Evolutionary conservation across 2,888 invertebrate genomes (phyloP).

Genomic region (Sepioteuthis lessoniana): DNA sequence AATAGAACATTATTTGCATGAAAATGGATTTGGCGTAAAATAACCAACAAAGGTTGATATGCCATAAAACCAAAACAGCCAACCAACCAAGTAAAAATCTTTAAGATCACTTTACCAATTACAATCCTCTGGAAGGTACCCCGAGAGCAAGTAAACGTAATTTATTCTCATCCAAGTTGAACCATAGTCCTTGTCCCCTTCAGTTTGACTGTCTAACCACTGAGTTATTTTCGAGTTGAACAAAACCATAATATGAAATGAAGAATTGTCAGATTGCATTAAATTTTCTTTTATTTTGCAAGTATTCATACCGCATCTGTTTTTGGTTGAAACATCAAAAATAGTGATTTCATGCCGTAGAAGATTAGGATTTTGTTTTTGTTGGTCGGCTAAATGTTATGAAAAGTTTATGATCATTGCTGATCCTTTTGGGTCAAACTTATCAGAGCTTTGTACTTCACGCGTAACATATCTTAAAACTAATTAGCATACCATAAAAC

Average conservation of each 20-base stretch:
- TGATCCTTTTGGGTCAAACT: background rate
- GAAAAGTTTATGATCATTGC: background rate
- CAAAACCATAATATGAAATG: background rate
- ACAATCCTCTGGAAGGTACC: too few species aligned
- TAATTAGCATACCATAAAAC: background rate
- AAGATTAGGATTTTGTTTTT: background rate
- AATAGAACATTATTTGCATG: too few species aligned
- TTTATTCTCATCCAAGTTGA: too few species aligned
- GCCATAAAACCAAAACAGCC: too few species aligned
- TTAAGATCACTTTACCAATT: background rate
- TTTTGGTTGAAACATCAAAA: background rate
- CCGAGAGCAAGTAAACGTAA: too few species aligned
- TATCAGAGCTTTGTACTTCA: background rate
- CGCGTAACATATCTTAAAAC: background rate
- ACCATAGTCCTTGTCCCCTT: background rate
- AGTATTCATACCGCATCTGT: background rate
- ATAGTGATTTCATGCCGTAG: background rate
- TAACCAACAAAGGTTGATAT: too few species aligned
- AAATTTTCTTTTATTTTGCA: background rate
- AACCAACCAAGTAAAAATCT: too few species aligned
- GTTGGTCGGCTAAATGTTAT: background rate
- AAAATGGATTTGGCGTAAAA: too few species aligned
- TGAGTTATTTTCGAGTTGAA: background rate
- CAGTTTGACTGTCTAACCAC: background rate
- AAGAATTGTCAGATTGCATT: background rate